A percentile compares a stretch with the other conserved stretches of the same genome.
Conservation (phyloP, 2,888 invertebrate species). For the Pharmacophagus antenor region DNA sequence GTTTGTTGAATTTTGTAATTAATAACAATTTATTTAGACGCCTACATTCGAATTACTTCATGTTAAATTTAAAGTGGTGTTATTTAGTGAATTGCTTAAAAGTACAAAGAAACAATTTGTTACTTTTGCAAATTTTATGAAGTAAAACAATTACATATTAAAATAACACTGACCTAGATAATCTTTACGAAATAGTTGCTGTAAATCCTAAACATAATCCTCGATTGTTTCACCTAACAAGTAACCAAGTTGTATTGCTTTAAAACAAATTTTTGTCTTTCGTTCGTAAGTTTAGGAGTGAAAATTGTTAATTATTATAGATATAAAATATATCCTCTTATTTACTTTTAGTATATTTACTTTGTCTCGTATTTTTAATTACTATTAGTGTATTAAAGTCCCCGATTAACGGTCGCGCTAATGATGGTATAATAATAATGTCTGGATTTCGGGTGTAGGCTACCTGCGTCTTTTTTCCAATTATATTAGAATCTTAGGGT, state of each 20-base stretch:
- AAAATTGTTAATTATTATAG: conserved; percentile 73
- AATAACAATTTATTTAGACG: conserved; percentile 77
- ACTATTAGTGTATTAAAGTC: conserved; percentile 56
- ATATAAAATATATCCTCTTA: conserved; percentile 58
- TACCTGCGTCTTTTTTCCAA: conserved; percentile 59
- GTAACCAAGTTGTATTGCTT: conserved; percentile 53
- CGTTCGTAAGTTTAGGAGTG: conserved; percentile 64
- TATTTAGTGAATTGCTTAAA: conserved; percentile 84
- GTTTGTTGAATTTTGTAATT: conserved; percentile 77
- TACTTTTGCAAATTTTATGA: conserved; percentile 88
- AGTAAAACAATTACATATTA: conserved; percentile 75
- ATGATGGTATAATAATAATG: conserved; percentile 61
- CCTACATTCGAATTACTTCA: conserved; percentile 66
- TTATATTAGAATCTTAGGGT: conserved; percentile 59
- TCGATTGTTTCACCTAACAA: conserved; percentile 56
- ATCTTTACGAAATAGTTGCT: conserved; percentile 75
- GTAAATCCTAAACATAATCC: conserved; percentile 64
- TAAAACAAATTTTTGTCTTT: conserved; percentile 60
- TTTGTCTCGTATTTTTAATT: conserved; percentile 51
- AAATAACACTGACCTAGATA: conserved; percentile 64
- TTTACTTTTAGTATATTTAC: conserved; percentile 54
- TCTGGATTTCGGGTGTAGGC: conserved; percentile 61
- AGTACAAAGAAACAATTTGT: conserved; percentile 86
- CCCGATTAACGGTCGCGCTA: conserved; percentile 48
- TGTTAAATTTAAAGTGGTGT: conserved; percentile 76